Evolutionary conservation across 2,113 vertebrate genomes (phyloP).

Genomic region (Hirundichthys speculiger): DNA sequence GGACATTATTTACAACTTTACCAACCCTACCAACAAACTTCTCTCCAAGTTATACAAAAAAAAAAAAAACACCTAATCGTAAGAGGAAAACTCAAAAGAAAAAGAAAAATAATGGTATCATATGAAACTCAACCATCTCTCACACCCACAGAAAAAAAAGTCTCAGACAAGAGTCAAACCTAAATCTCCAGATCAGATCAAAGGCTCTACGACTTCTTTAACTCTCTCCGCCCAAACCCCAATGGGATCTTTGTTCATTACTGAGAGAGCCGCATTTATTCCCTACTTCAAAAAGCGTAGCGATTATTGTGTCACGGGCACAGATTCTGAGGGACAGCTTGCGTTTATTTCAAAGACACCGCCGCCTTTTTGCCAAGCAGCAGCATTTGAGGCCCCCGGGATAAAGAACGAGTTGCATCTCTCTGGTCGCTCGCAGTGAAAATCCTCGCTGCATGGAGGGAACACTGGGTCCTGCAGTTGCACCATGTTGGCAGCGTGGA

Average conservation of each 20-base stretch:
- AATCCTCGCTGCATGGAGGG: not conserved
- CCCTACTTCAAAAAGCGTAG: not conserved
- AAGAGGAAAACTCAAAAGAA: too few species aligned
- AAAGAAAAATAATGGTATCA: too few species aligned
- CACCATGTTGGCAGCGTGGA: not conserved
- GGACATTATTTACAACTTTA: too few species aligned
- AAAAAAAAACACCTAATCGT: too few species aligned
- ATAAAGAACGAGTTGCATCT: not conserved
- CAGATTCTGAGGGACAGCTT: not conserved
- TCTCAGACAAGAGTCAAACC: too few species aligned
- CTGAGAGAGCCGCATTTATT: not conserved
- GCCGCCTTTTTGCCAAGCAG: not conserved
- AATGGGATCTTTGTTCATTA: not conserved
- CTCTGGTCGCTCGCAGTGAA: not conserved
- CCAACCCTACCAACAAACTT: too few species aligned
- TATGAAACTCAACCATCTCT: too few species aligned
- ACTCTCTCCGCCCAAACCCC: too few species aligned
- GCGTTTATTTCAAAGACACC: not conserved
- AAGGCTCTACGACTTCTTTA: not conserved
- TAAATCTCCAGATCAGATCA: not conserved
- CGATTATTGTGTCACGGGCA: not conserved
- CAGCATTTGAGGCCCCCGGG: not conserved
- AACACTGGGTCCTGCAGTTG: not conserved
- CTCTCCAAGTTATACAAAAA: too few species aligned
- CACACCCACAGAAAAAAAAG: too few species aligned